phyloP scores from a whole-genome alignment of 2,797 vertebrate genomes.

The Coregonus ussuriensis region DNA sequence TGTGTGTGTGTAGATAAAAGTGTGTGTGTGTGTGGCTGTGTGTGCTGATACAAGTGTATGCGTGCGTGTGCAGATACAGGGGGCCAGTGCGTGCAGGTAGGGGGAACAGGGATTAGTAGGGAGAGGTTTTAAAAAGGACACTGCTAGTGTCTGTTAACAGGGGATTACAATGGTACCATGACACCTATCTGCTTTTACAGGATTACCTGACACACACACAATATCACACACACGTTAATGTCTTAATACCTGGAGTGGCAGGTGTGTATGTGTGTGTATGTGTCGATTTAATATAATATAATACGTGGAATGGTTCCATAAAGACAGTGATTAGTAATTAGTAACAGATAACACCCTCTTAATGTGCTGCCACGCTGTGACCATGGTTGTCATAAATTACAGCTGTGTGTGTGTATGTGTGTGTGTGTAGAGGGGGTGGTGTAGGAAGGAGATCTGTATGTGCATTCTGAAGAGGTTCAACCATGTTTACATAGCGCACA shows the following conservation, averaged over 20 bases:
- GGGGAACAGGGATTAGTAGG: slow-evolving; percentile 60
- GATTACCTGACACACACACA: slow-evolving; percentile 60
- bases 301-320: slow-evolving; percentile 69
- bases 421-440: slow-evolving; percentile 32
- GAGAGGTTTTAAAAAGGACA: slow-evolving; percentile 58
- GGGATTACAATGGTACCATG: slow-evolving; percentile 73
- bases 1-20: slow-evolving; percentile 10
- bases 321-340: slow-evolving; percentile 74
- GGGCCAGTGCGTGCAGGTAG: slow-evolving; percentile 13
- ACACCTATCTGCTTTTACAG: slow-evolving; percentile 74
- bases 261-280: not conserved
- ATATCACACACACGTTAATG: slow-evolving; percentile 2
- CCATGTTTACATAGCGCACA: slow-evolving; percentile 58
- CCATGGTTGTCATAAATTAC: slow-evolving; percentile 72
- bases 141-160: slow-evolving; percentile 72
- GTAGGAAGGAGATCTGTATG: slow-evolving; percentile 64
- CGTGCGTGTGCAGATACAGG: not conserved
- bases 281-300: slow-evolving; percentile 49
- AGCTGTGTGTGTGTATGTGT: not conserved
- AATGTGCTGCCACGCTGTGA: slow-evolving; percentile 68
- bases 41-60: slow-evolving; percentile 8
- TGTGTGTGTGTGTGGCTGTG: slow-evolving; percentile 17
- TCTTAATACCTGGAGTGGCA: not conserved
- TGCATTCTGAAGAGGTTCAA: slow-evolving; percentile 62
- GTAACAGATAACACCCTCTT: slow-evolving; percentile 73